Percentiles rank a stretch among this genome's conserved stretches.
These are phyloP conservation scores for Pristionchus maxplancki DNA, from an alignment of 2,888 invertebrate species.

Conservation along the genomic window DNA sequence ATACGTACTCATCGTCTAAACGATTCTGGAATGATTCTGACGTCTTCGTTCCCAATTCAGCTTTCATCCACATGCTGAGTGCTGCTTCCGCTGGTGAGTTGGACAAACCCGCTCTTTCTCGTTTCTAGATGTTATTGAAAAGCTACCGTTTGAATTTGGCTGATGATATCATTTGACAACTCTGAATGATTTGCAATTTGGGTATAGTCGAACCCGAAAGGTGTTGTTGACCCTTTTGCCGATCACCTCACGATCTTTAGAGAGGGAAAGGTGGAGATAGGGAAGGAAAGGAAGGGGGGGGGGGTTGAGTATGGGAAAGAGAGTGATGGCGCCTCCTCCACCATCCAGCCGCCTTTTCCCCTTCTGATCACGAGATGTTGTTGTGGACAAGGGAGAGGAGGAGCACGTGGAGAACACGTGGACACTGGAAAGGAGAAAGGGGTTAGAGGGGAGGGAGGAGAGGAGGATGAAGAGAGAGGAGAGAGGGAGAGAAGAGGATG, in stretches of 20 bases:
- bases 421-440: constrained; percentile 6
- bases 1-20: constrained; percentile 96
- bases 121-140: no score
- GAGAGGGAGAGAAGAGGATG: not conserved
- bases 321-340: constrained; percentile 11
- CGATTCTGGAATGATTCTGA: constrained; percentile 84
- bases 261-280: not conserved
- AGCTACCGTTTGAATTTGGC: no score
- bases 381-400: constrained; percentile 31
- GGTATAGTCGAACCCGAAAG: not conserved
- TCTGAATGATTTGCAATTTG: no score
- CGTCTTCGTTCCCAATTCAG: constrained; percentile 87
- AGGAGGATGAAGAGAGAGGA: not conserved
- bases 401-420: constrained; percentile 40
- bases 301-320: not conserved
- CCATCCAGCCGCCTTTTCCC: not conserved
- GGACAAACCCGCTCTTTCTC: no score
- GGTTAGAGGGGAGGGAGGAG: not conserved
- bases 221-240: not conserved
- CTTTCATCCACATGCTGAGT: constrained; percentile 93
- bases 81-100: constrained; percentile 90
- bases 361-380: constrained; percentile 47
- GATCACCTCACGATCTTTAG: not conserved
- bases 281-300: not conserved
- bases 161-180: no score